Evolutionary conservation across 1,140 invertebrate species (phyloP).

Genomic region (Nomia melanderi): DNA sequence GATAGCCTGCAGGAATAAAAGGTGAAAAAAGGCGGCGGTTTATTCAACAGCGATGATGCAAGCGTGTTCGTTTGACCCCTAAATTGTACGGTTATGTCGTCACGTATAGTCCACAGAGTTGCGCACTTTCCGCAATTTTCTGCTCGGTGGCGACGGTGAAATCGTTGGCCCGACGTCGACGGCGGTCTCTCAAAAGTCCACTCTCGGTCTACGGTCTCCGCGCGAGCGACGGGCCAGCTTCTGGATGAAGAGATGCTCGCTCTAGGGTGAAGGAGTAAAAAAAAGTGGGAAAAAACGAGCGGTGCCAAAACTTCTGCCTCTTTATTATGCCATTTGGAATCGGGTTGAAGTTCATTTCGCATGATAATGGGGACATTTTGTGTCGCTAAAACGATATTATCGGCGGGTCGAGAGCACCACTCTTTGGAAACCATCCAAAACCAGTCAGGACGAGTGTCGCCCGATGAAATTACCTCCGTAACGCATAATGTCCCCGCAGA

Average conservation of each 20-base stretch:
- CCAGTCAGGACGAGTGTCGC: conserved; percentile 70
- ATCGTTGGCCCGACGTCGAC: not conserved
- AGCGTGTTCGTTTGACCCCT: not conserved
- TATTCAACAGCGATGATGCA: not conserved
- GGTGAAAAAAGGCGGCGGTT: too few species aligned
- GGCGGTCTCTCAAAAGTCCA: not conserved
- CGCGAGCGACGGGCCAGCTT: not conserved
- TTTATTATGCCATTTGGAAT: conserved; percentile 72
- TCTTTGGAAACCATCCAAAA: conserved; percentile 71
- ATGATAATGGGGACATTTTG: conserved; percentile 73
- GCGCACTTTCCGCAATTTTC: conserved; percentile 29
- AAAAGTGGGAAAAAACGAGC: too few species aligned
- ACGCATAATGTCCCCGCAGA: conserved; percentile 60
- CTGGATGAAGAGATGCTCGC: conserved; percentile 15
- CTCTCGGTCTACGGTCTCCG: not conserved
- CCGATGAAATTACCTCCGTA: conserved; percentile 68
- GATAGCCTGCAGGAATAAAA: too few species aligned
- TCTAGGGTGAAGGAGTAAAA: conserved; percentile 40
- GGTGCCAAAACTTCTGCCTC: conserved; percentile 65
- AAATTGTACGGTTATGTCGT: not conserved
- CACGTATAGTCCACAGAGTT: conserved; percentile 11
- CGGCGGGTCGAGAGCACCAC: conserved; percentile 46
- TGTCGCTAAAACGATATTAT: conserved; percentile 75
- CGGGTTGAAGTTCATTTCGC: conserved; percentile 71
- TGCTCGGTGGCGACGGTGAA: not conserved